Conservation (phyloP, 2,113 vertebrate genomes). For the Spea multiplicata region DNA sequence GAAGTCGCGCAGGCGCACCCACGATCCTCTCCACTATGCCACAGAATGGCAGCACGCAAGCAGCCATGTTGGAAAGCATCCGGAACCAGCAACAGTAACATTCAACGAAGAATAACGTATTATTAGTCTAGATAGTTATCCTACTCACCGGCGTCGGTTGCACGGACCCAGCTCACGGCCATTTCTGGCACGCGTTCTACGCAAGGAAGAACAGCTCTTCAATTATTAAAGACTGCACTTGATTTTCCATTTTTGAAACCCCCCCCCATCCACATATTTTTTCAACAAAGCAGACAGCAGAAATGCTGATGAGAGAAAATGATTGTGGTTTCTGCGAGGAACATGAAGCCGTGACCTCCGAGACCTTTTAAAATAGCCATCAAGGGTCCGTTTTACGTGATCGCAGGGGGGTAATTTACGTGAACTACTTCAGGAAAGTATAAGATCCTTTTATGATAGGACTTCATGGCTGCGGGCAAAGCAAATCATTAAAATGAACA, state of each 20-base stretch:
- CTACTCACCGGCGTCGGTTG: not conserved
- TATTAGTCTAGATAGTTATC: too few relatives aligned
- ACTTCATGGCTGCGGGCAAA: not conserved
- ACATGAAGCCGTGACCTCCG: slow-evolving; percentile 45
- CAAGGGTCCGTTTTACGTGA: slow-evolving; percentile 52
- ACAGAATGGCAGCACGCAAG: too few relatives aligned
- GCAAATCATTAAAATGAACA: not conserved
- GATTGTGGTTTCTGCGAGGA: slow-evolving; percentile 51
- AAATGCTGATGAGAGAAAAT: slow-evolving; percentile 45
- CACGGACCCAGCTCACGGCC: not conserved
- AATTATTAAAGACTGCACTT: slow-evolving; percentile 38
- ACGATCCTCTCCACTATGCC: too few relatives aligned
- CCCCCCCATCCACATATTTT: not conserved
- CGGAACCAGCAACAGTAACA: too few relatives aligned
- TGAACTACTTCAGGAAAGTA: slow-evolving; percentile 35
- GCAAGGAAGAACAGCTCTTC: slow-evolving; percentile 22
- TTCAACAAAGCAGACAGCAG: slow-evolving; percentile 34
- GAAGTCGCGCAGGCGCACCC: too few relatives aligned
- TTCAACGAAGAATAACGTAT: too few relatives aligned
- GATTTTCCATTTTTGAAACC: slow-evolving; percentile 31
- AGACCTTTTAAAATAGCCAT: slow-evolving; percentile 53
- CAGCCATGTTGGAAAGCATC: too few relatives aligned
- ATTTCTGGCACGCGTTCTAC: slow-evolving; percentile 3
- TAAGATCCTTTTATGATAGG: slow-evolving; percentile 24
- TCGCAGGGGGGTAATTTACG: slow-evolving; percentile 47